Conservation (phyloP, 2,113 vertebrate genomes). For the Xyliphius kryptos region DNA sequence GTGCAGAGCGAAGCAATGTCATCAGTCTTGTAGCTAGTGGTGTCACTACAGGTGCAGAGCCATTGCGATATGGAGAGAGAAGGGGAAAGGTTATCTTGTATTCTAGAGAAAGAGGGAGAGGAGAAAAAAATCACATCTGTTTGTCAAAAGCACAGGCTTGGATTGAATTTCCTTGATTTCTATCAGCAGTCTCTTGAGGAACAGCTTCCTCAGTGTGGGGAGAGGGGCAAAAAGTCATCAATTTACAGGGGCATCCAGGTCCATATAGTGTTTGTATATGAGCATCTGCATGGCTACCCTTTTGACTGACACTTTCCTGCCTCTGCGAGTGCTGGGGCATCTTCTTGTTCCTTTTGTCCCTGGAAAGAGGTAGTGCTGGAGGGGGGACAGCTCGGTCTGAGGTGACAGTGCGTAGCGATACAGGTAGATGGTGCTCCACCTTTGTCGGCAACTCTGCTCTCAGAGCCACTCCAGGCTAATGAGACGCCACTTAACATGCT, state of each 20-base stretch:
- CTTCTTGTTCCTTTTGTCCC: slow-evolving; percentile 39
- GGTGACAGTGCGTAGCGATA: slow-evolving; percentile 53
- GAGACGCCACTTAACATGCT: slow-evolving; percentile 52
- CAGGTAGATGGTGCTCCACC: slow-evolving; percentile 44
- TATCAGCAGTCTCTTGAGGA: slow-evolving; percentile 53
- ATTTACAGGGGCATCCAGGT: slow-evolving; percentile 45
- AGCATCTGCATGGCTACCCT: slow-evolving; percentile 46
- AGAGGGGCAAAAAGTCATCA: slow-evolving; percentile 41
- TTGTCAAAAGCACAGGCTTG: slow-evolving; percentile 52
- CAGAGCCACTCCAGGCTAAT: slow-evolving; percentile 45
- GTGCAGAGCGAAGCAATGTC: slow-evolving; percentile 21
- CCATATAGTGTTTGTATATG: no score
- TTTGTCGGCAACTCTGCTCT: slow-evolving; percentile 16
- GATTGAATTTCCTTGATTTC: slow-evolving; percentile 64
- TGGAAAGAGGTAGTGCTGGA: slow-evolving; percentile 27
- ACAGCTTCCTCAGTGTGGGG: slow-evolving; percentile 28
- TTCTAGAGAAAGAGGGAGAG: slow-evolving; percentile 39
- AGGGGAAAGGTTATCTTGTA: slow-evolving; percentile 64
- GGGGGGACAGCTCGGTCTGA: slow-evolving; percentile 36
- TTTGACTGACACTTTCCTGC: slow-evolving; percentile 70
- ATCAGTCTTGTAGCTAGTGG: slow-evolving; percentile 32
- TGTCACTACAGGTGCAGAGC: slow-evolving; percentile 54
- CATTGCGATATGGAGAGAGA: slow-evolving; percentile 36
- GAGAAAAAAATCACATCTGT: slow-evolving; percentile 67
- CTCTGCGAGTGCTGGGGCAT: slow-evolving; percentile 51